These are phyloP conservation scores for Trichechus manatus DNA, from an alignment of 2,113 vertebrate genomes.

Conservation along the genomic window DNA sequence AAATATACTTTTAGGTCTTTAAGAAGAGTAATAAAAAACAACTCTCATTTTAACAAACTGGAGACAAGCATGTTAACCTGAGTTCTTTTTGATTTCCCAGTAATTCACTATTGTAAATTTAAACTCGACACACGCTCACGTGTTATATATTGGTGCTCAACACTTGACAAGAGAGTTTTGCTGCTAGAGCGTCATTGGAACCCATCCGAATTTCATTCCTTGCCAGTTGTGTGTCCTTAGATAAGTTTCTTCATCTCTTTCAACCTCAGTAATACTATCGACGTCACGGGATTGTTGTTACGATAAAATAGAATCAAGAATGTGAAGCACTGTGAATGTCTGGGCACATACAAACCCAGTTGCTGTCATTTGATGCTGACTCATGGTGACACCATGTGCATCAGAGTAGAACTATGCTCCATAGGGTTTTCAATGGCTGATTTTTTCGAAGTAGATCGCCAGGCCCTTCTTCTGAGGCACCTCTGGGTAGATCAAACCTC, in stretches of 20 bases:
- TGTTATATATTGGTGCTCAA: neutral
- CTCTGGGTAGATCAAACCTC: too few relatives aligned
- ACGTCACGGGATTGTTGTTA: neutral
- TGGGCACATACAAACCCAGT: neutral
- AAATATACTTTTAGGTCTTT: neutral
- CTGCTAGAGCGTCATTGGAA: neutral
- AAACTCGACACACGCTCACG: neutral
- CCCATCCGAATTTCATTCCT: neutral
- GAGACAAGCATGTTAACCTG: neutral
- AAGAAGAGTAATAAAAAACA: neutral
- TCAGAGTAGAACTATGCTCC: too few relatives aligned
- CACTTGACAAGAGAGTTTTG: neutral
- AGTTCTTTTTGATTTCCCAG: constrained; percentile 35
- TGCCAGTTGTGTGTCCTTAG: neutral
- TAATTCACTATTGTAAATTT: neutral
- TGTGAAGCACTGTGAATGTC: neutral
- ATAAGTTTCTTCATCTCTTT: neutral
- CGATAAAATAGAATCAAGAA: neutral
- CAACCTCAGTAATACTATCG: neutral
- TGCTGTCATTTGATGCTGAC: neutral
- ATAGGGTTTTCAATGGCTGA: too few relatives aligned
- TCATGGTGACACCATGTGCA: neutral
- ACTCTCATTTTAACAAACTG: constrained; percentile 19
- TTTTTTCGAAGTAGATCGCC: too few relatives aligned
- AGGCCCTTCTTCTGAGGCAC: too few relatives aligned